Percentiles rank a stretch among this genome's conserved stretches.
These are phyloP conservation scores for Tetheella fluctuosa DNA, from an alignment of 2,888 invertebrate species.

Conservation along the genomic window DNA sequence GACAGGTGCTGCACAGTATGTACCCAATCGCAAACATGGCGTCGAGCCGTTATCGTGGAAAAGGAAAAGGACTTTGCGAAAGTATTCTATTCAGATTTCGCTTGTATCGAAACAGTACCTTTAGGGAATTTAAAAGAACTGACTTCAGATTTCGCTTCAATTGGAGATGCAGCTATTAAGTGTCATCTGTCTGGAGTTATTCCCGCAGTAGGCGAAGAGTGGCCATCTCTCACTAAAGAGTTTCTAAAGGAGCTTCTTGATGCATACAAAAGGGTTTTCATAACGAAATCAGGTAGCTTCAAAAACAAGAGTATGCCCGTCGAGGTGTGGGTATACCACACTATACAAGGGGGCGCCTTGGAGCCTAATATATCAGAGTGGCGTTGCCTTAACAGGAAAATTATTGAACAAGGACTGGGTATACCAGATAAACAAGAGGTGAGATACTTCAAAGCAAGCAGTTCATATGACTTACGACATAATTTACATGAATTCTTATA, in stretches of 20 bases:
- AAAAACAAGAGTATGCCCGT: slow-evolving; percentile 82
- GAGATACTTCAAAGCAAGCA: slow-evolving; percentile 18
- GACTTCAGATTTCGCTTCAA: slow-evolving; percentile 71
- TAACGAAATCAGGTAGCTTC: slow-evolving; percentile 81
- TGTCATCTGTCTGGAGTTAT: slow-evolving; percentile 88
- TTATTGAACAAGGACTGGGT: slow-evolving; percentile 87
- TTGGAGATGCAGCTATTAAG: slow-evolving; percentile 85
- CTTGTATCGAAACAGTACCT: slow-evolving; percentile 77
- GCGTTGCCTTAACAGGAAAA: slow-evolving; percentile 86
- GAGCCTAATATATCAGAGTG: slow-evolving; percentile 86
- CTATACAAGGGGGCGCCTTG: slow-evolving; percentile 85
- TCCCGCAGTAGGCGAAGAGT: slow-evolving; percentile 87
- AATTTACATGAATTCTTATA: neutral
- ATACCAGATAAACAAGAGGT: slow-evolving; percentile 68
- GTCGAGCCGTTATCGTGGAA: slow-evolving; percentile 82
- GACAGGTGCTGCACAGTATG: slow-evolving; percentile 77
- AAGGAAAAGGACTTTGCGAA: slow-evolving; percentile 59
- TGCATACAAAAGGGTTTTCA: slow-evolving; percentile 77
- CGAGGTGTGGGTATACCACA: slow-evolving; percentile 86
- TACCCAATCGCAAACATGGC: slow-evolving; percentile 84
- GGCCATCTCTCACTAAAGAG: slow-evolving; percentile 86
- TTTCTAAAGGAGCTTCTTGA: slow-evolving; percentile 82
- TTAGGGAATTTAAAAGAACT: slow-evolving; percentile 78
- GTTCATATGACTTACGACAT: neutral
- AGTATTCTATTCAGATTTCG: slow-evolving; percentile 88